phyloP scores from a whole-genome alignment of 2,113 vertebrate genomes.

The Eptesicus fuscus region DNA sequence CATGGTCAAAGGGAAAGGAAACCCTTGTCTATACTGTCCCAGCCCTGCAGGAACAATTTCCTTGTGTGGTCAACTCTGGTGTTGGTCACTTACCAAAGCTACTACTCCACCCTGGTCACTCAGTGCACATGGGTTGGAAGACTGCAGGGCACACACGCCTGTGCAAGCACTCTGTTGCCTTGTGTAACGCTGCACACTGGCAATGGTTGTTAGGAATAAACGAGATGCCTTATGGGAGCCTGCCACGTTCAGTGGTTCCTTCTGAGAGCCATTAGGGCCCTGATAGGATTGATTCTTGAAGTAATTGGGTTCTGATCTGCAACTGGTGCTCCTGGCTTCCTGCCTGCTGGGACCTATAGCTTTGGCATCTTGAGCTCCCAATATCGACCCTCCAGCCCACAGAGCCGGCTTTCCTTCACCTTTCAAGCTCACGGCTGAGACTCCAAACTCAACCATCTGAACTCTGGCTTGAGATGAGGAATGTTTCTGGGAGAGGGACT shows the following conservation, averaged over 20 bases:
- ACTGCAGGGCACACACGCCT: accelerated
- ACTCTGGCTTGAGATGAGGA: neutral
- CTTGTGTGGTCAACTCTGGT: neutral
- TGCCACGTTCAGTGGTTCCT: neutral
- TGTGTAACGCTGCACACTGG: neutral
- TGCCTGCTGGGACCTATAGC: neutral
- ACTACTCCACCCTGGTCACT: neutral
- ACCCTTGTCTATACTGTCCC: neutral
- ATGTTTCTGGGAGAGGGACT: neutral
- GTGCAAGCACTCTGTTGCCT: too few species aligned
- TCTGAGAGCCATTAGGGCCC: neutral
- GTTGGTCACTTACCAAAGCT: neutral
- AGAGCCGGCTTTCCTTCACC: neutral
- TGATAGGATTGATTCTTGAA: neutral
- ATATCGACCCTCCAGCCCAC: neutral
- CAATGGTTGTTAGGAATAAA: neutral
- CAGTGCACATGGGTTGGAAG: neutral
- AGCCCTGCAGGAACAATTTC: neutral
- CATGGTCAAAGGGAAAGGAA: neutral
- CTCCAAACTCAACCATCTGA: neutral
- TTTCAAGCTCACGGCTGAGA: neutral
- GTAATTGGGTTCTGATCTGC: neutral
- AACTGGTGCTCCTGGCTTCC: neutral
- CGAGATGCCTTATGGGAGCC: neutral
- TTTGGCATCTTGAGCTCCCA: neutral